A percentile compares a stretch with the other conserved stretches of the same genome.
These are phyloP conservation scores for Cricetomys ansorgei DNA, from an alignment of 2,113 vertebrate species.

Conservation along the genomic window DNA sequence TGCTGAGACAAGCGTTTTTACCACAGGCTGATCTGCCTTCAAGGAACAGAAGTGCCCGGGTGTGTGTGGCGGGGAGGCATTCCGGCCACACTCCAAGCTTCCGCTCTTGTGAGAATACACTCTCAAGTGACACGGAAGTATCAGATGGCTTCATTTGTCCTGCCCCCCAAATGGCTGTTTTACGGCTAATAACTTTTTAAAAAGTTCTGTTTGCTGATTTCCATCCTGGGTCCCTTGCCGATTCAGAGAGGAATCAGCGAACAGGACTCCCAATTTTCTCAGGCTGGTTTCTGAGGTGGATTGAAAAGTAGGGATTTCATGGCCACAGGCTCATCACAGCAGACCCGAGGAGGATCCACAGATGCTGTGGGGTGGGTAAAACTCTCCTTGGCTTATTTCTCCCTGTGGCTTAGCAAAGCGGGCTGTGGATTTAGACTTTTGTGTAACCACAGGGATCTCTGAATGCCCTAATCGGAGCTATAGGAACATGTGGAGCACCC, in stretches of 20 bases:
- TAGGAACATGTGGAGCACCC: background rate
- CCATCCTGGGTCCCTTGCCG: background rate
- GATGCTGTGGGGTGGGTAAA: background rate
- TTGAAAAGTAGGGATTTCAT: background rate
- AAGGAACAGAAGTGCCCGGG: background rate
- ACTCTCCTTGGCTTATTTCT: background rate
- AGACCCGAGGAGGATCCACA: background rate
- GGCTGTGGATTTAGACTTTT: background rate
- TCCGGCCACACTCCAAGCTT: accelerated
- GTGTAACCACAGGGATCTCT: background rate
- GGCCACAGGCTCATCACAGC: background rate
- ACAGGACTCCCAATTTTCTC: background rate
- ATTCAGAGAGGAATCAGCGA: background rate
- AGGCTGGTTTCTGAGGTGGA: background rate
- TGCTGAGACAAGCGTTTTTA: background rate
- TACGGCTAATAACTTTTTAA: background rate
- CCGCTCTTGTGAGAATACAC: background rate
- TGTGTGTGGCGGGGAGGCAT: too few species aligned
- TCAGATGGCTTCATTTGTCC: background rate
- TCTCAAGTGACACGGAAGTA: background rate
- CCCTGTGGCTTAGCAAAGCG: background rate
- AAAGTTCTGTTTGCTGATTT: background rate
- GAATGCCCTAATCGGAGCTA: background rate
- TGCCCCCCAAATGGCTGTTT: background rate
- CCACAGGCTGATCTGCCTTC: background rate